Base-by-base conservation (phyloP, 1,140 invertebrate genomes). In the Probaryconus sp. region DNA sequence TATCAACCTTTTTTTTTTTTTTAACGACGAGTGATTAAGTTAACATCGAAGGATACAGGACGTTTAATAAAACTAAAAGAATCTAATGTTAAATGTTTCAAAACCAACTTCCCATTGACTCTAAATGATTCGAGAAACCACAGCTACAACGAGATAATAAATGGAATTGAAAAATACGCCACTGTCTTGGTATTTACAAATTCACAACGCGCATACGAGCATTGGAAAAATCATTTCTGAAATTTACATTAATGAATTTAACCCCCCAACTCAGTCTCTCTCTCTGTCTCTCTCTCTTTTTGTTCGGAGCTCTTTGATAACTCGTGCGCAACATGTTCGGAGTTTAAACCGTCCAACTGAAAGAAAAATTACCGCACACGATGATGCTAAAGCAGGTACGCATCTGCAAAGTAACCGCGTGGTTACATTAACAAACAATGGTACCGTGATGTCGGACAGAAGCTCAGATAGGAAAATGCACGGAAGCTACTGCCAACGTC, bases 341-440 rank as follows among this genome's bases (percentile, higher is more conserved):
- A 16, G 53, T 65, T 65, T 53, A 35, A 56, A 26, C 14, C 37
- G 45, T 51, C 43, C 16, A 17, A 45, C 28, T 24, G 37, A 13
- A 56, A 77, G 77, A 83, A 83, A 83, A 84, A 84, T 83, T 63
- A 47, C 78, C 81, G 67, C 79, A 82, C 81, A 81, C 76, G 77
- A 79, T 48, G 76, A 42, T 37, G 42, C 13, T 48, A 42, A 38
- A 67, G 48, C 21, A 48, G 16, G 33, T 68, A 72, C 53, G 63
- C 71, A 65, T 78, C 55, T 40, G 67, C 65, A 70, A 67, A 75
- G 63, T 70, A 73, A 58, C 55, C 68, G 60, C 53, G 55, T 58
- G 53, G 69, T 64, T 76, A 73, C 77, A 82, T 85, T 84, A 81
- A 84, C 82, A 85, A 84, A 85, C 83, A 81, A 84, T 83, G 81